Evolutionary conservation across 2,797 vertebrate species (phyloP), one percentile per base, ranked within the genome.

Genomic region (Bradypus variegatus): DNA sequence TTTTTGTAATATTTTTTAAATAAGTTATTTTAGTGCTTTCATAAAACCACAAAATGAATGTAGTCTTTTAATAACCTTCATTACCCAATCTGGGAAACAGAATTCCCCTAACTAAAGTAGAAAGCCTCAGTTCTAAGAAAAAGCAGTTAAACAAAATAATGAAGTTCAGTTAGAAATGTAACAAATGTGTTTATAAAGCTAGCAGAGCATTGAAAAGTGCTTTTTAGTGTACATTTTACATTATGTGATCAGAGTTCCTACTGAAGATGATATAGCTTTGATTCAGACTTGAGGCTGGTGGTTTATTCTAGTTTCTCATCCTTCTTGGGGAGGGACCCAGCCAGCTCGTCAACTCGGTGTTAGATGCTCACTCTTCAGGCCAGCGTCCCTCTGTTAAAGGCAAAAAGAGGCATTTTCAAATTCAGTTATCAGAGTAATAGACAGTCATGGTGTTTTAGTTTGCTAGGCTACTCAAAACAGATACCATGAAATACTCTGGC

Each of bases 31-130:
- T 21, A 90, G 67, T 62, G 29, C 7, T 10, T 25, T 38, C 36
- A 16, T 81, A 29, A 93, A 93, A 79, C 58, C 64, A 67, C 78
- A 72, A 75, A 88, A 25, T 55, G 81, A 92, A 55, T 38, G 15
- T 81, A 33, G 11, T 50, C 85, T 77, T 45, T 76, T 72, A 60
- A 80, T 92, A 70, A 80, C 60, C 60, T 53, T 38, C 73, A 45
- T 87, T 36, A 64, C 25, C 60, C 41, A 55, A 4, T 86, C 80
- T 87, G 83, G 64, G 90, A 95, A 93, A 79, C 70, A 91, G 60
- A 93, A 36, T n/a, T 4, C 13, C 31, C 11, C 45, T 9, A 4
- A 1, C 45, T 84, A 21, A 75, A 31, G 18, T 18, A 48, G 23
- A 72, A 73, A 60, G 11, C 45, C 50, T 90, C 25, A 41, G 29